Evolutionary conservation across 2,797 vertebrate genomes (phyloP), one percentile per base, ranked within the genome.

Genomic region (Dendrocincla fuliginosa): DNA sequence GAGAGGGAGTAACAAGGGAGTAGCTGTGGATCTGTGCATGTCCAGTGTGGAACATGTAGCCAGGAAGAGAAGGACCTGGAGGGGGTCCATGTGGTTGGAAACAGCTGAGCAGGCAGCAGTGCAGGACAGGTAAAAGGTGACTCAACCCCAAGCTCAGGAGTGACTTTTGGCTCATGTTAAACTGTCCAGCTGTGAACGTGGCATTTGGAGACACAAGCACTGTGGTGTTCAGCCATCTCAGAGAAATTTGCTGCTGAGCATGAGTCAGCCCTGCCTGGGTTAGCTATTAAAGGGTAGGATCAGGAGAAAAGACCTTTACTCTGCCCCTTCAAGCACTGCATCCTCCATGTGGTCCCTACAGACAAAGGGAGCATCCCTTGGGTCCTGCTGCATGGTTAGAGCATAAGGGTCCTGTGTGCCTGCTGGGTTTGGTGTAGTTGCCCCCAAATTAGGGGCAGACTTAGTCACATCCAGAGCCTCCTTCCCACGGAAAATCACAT

Each of bases 391-490:
- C 19, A 6, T 3, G 30, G 35, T 30, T 5, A 35, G n/a, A 27
- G 70, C 27, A 20, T 46, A 78, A 17, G 2, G 2, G 20, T n/a
- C 35, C 59, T 41, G 15, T 11, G 59, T 79, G 44, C 75, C 75
- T 44, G 23, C 24, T 9, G 42, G 50, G 30, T 63, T 68, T 52
- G 15, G 8, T 22, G 37, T 69, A 64, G 2, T 12, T 53, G 42
- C 37, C 28, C 28, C 24, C 20, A 39, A 33, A 8, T 28, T 17
- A 90, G 82, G 95, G 97, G 91, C 97, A 98, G 97, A 97, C 16
- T 16, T 1, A 0, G 11, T 14, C 52, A 44, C 52, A 63, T 7
- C 49, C 70, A 73, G 70, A 79, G 10, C 77, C n/a, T 56, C 27
- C 46, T 46, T 71, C 67, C 44, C 27, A 0, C 2, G 35, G 46